Base-by-base conservation (phyloP, 1,140 invertebrate species). In the Coelopa frigida region DNA sequence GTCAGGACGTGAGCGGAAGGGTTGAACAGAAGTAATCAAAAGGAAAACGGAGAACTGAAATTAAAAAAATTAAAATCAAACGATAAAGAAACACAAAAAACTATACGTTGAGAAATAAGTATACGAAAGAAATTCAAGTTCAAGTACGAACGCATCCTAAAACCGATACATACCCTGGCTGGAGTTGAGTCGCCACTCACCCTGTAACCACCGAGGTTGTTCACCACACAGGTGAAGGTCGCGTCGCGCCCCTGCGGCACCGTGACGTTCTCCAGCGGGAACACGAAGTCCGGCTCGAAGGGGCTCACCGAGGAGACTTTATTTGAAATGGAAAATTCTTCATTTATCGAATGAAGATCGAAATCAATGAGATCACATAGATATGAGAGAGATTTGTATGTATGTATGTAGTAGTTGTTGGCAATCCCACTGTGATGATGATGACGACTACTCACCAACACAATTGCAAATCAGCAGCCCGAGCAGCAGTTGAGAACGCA, bases 161-260 rank as follows among this genome's bases (percentile, higher is more conserved):
- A 74, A 71, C 72, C 70, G 74, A 80, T 82, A 82, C 80, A 80
- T 80, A 82, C 81, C 80, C 83, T 83, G 77, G 79, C 79, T 68
- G 68, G 71, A 67, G 78, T 77, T 76, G 82, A 79, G 73, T 85
- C 84, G 78, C 82, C 82, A 89, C 85, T 87, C 85, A 91, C 87
- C 85, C 86, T 84, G 78, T 89, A 86, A 81, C 86, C 85, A 66
- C 87, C 87, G 63, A 92, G 80, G 78, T 90, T 88, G 75, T 87
- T 88, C 56, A 92, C 87, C 61, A 89, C 84, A 64, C 88, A 91
- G 48, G 87, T 90, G 73, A 92, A 89, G 57, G 84, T 86, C 50
- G 87, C 88, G 51, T 90, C 87, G 56, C 87, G 76, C 40, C 88
- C 87, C 70, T 89, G 85, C 40, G 87, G 79, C 52, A 89, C 84